phyloP scores from a whole-genome alignment of 2,797 vertebrate genomes.

The Siniperca obscura region DNA sequence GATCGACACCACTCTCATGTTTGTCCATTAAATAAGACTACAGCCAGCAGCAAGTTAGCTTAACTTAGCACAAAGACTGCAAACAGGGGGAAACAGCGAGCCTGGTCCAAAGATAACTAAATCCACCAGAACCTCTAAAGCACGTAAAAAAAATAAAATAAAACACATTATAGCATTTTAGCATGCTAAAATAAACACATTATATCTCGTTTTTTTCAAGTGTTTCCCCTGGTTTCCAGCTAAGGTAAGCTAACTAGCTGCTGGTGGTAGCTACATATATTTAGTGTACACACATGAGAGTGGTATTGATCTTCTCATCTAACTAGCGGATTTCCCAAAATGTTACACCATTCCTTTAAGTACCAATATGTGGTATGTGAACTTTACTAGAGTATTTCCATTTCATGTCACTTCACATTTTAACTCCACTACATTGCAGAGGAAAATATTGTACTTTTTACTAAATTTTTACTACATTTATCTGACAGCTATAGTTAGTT shows the following conservation, averaged over 20 bases:
- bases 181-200: neutral
- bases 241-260: neutral
- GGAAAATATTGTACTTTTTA: neutral
- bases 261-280: too few species aligned
- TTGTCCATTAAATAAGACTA: neutral
- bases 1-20: neutral
- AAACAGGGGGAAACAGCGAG: neutral
- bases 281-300: too few species aligned
- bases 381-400: too few species aligned
- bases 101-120: neutral
- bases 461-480: neutral
- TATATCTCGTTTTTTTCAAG: neutral
- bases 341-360: neutral
- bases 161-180: too few species aligned
- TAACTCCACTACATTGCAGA: neutral
- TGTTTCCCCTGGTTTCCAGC: neutral
- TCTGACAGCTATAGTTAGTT: neutral
- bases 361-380: neutral
- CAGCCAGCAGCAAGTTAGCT: neutral
- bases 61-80: constrained; percentile 2
- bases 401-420: too few species aligned
- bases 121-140: neutral
- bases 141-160: too few species aligned
- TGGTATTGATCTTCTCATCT: too few species aligned
- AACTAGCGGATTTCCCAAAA: neutral